These are phyloP conservation scores for Ctenicera cuprea DNA, from an alignment of 2,888 invertebrate genomes.

Conservation along the genomic window DNA sequence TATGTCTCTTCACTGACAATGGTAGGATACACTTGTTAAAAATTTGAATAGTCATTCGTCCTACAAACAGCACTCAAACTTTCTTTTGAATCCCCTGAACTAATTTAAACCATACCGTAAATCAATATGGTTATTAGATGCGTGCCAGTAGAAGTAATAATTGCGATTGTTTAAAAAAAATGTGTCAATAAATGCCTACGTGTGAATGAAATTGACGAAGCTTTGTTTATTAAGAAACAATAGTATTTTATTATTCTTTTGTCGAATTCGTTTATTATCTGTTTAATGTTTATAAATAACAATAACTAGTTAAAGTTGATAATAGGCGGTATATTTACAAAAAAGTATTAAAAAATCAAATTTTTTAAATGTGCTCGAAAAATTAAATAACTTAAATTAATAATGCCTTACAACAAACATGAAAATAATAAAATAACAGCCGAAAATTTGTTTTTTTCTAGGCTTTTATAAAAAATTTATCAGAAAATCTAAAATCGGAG, in stretches of 20 bases:
- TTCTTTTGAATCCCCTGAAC: background rate
- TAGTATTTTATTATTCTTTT: background rate
- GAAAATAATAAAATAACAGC: conserved; percentile 33
- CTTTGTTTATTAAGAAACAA: background rate
- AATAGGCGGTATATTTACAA: conserved; percentile 20
- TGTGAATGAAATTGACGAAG: background rate
- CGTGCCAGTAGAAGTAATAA: too few relatives aligned
- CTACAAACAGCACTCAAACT: background rate
- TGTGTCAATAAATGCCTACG: background rate
- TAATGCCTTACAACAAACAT: conserved; percentile 18
- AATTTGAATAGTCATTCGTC: background rate
- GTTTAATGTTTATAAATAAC: conserved; percentile 37
- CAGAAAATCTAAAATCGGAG: background rate
- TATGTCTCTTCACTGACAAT: background rate
- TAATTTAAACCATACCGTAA: background rate
- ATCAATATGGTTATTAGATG: background rate
- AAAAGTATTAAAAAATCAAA: conserved; percentile 14
- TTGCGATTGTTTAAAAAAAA: too few relatives aligned
- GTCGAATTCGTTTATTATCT: conserved; percentile 21
- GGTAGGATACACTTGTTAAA: background rate
- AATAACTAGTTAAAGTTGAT: conserved; percentile 38
- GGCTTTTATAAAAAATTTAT: background rate
- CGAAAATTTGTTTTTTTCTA: conserved; percentile 6
- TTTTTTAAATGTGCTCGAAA: background rate
- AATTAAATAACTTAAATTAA: conserved; percentile 22